These are phyloP conservation scores for Reticulitermes speratus DNA, from an alignment of 1,140 invertebrate genomes.

Conservation along the genomic window DNA sequence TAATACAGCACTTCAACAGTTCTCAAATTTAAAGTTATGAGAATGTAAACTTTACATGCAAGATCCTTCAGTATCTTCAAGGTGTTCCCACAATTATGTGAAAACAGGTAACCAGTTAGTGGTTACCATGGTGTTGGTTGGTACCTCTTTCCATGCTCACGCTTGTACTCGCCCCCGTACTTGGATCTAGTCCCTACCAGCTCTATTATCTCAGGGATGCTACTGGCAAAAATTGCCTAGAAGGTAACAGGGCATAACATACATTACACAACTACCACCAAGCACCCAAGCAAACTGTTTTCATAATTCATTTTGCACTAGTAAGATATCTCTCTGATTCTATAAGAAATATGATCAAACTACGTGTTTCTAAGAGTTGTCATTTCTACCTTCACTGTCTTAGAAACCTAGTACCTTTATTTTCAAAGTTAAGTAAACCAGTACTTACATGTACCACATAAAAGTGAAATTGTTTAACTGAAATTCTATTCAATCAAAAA, in stretches of 20 bases:
- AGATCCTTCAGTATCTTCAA: background rate
- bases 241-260: slow-evolving; percentile 47
- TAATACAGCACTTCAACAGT: too few species aligned
- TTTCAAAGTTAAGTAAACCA: too few species aligned
- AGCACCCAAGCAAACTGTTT: background rate
- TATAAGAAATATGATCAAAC: too few species aligned
- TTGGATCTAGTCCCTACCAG: slow-evolving; percentile 97
- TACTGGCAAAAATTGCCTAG: slow-evolving; percentile 96
- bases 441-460: too few species aligned
- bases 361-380: too few species aligned
- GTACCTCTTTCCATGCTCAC: slow-evolving; percentile 97
- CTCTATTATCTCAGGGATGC: slow-evolving; percentile 98
- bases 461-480: too few species aligned
- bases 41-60: background rate
- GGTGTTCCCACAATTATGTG: background rate
- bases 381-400: too few species aligned
- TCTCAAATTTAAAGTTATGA: too few species aligned
- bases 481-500: too few species aligned
- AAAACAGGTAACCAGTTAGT: background rate
- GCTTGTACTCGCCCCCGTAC: slow-evolving; percentile 96
- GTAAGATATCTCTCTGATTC: too few species aligned
- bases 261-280: slow-evolving; percentile 46
- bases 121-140: slow-evolving; percentile 21
- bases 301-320: background rate
- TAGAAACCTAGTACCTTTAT: too few species aligned